These are phyloP conservation scores for Archilochus colubris DNA, from an alignment of 2,113 vertebrate species.

Conservation along the genomic window DNA sequence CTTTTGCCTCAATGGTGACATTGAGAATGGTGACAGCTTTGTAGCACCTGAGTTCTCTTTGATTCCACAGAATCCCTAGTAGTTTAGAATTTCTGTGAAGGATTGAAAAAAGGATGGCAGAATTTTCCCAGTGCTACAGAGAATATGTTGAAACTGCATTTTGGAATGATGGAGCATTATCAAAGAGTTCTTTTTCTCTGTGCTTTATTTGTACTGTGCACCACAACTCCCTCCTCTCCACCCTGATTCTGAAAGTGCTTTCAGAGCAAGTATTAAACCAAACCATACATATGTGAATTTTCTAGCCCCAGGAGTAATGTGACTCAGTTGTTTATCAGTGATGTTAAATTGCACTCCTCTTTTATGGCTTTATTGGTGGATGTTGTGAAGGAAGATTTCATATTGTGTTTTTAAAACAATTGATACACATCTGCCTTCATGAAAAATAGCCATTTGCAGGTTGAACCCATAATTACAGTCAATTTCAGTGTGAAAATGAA, in stretches of 20 bases:
- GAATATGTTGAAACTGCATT: neutral
- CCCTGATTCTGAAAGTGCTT: neutral
- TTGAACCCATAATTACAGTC: neutral
- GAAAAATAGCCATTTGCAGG: neutral
- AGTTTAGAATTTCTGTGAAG: neutral
- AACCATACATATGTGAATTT: neutral
- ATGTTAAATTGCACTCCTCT: neutral
- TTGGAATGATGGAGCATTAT: neutral
- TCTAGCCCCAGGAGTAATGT: neutral
- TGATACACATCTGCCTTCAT: neutral
- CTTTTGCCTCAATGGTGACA: neutral
- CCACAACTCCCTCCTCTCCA: neutral
- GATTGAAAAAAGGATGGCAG: neutral
- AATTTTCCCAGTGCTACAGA: neutral
- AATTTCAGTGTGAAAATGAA: neutral
- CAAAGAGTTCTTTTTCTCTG: neutral
- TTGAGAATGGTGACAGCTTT: neutral
- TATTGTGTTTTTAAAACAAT: neutral
- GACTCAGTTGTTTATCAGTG: neutral
- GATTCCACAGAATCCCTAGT: neutral
- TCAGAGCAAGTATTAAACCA: neutral
- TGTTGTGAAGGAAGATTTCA: neutral
- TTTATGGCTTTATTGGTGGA: neutral
- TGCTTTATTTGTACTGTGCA: neutral
- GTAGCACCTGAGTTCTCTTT: neutral